Evolutionary conservation across 2,113 vertebrate genomes (phyloP).

Genomic region (Thermophis baileyi): DNA sequence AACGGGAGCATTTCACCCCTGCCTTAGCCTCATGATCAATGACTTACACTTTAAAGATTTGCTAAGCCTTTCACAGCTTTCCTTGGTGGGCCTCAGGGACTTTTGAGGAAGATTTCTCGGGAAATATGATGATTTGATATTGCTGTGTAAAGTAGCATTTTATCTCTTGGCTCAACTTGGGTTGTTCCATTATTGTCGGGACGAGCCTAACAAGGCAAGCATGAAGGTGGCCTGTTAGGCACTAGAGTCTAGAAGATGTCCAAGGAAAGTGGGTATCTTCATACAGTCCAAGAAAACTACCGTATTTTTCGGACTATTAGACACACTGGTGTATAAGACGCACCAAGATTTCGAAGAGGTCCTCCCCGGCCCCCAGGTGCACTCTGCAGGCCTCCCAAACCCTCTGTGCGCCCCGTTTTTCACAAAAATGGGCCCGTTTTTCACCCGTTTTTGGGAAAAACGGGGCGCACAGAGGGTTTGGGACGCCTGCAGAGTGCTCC

Average conservation of each 20-base stretch:
- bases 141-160: background rate
- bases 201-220: background rate
- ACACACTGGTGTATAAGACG: no score
- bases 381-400: no score
- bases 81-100: background rate
- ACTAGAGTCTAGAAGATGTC: background rate
- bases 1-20: no score
- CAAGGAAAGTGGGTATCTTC: background rate
- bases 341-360: no score
- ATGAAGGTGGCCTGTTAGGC: background rate
- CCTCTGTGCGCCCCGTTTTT: no score
- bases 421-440: no score
- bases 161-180: background rate
- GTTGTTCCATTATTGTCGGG: background rate
- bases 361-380: no score
- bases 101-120: background rate
- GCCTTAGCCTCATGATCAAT: no score
- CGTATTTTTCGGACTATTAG: no score
- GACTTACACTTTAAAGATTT: background rate
- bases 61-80: background rate
- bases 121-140: background rate
- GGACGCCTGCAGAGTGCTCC: no score
- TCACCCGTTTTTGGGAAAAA: no score
- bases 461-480: no score
- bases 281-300: background rate